Evolutionary conservation across 2,797 vertebrate genomes (phyloP), one percentile per base, ranked within the genome.

Genomic region (Esox lucius): DNA sequence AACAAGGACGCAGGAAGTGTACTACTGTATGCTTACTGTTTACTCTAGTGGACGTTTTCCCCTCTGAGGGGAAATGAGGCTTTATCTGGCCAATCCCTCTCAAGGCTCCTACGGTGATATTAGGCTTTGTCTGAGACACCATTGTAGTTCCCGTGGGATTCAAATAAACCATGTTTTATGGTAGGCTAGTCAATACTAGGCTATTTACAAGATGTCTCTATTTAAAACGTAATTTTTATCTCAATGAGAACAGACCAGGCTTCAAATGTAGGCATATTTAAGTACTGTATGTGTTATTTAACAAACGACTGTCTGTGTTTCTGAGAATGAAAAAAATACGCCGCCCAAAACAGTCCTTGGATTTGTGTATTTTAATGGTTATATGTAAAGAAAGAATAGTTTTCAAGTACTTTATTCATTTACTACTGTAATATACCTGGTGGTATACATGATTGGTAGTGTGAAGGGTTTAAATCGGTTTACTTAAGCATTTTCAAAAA

Each of bases 1-100:
- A 90, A 90, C 89, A 83, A 88, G 90, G 89, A 90, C 91, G 88
- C 92, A 59, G 91, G 90, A 90, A 89, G 86, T 83, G 84, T 87
- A 86, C 85, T 31, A 70, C 87, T 86, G 84, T 87, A 84, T 88
- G 86, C 87, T 91, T 89, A 87, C 78, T 89, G 87, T 90, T 91
- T 89, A 59, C 91, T 89, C 86, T 88, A 86, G 85, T 85, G 81
- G 71, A 82, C 81, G 87, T 85, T 87, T 72, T 69, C 70, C 72
- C 80, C 80, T 82, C 70, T 74, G 80, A 91, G 84, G 88, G 89
- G 90, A 93, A 91, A 89, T 89, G 83, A 69, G 83, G 91, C 87
- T 91, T 91, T 88, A 88, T 77, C 70, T 0, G 75, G 85, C 80
- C 87, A 86, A 84, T 80, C 78, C 83, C 84, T 81, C 80, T 86